Percentiles rank a stretch among this genome's conserved stretches.
Evolutionary conservation across 2,797 vertebrate genomes (phyloP).

Genomic region (Enteromius argenteus): DNA sequence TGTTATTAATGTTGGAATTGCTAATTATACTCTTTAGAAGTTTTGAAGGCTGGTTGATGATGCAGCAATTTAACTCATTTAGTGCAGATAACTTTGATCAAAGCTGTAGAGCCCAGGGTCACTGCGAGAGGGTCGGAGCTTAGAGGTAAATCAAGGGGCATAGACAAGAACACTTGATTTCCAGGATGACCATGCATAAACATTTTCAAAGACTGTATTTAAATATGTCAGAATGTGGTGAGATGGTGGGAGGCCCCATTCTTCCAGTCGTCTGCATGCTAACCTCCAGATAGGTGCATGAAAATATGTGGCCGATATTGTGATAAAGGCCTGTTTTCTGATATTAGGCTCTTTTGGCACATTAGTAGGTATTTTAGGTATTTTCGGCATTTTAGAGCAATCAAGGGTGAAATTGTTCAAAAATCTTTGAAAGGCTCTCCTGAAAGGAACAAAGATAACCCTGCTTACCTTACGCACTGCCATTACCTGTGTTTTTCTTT

Average conservation of each 20-base stretch:
- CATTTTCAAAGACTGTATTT: conserved; percentile 56
- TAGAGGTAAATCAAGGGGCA: conserved; percentile 50
- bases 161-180: conserved; percentile 48
- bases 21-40: conserved; percentile 76
- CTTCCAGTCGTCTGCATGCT: conserved; percentile 55
- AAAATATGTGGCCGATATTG: conserved; percentile 62
- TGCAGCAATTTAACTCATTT: conserved; percentile 74
- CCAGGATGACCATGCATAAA: conserved; percentile 56
- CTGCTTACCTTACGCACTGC: conserved; percentile 10
- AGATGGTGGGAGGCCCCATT: conserved; percentile 31
- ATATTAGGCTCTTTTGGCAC: conserved; percentile 41
- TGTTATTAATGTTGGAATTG: conserved; percentile 77
- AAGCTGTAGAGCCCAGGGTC: conserved; percentile 65
- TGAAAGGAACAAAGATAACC: conserved; percentile 36
- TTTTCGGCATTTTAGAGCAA: conserved; percentile 66
- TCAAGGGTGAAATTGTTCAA: conserved; percentile 66
- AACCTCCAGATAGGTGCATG: conserved; percentile 61
- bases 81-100: conserved; percentile 75
- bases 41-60: conserved; percentile 73
- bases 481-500: not conserved
- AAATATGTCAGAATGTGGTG: conserved; percentile 49
- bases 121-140: conserved; percentile 53
- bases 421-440: conserved; percentile 47
- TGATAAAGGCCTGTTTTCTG: conserved; percentile 67
- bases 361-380: conserved; percentile 60